These are phyloP conservation scores for Hydrocynus forskahlii DNA, from an alignment of 2,797 vertebrate genomes.

Conservation along the genomic window DNA sequence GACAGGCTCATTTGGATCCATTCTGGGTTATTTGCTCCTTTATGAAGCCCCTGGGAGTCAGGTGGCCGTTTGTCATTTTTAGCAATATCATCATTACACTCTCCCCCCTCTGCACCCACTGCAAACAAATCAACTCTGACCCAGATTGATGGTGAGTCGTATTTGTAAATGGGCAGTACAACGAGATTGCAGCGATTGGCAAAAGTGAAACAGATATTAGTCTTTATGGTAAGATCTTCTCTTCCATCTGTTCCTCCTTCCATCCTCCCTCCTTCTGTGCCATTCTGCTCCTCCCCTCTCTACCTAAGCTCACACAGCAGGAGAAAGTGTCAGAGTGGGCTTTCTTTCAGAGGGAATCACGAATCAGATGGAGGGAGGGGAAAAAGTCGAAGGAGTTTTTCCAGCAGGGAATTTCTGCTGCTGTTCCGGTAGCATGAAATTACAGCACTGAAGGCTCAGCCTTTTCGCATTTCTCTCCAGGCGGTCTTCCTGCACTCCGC, in stretches of 20 bases:
- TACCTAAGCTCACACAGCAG: slow-evolving; percentile 4
- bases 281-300: not conserved
- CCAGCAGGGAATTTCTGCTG: slow-evolving; percentile 4
- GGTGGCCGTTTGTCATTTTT: slow-evolving; percentile 27
- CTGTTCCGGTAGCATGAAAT: slow-evolving; percentile 30
- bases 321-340: not conserved
- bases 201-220: slow-evolving; percentile 22
- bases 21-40: slow-evolving; percentile 29
- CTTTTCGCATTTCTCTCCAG: slow-evolving; percentile 11
- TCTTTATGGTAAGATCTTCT: slow-evolving; percentile 39
- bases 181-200: not conserved
- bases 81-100: slow-evolving; percentile 26
- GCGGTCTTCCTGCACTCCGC: not conserved
- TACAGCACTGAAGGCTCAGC: not conserved
- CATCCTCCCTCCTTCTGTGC: not conserved
- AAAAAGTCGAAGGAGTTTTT: slow-evolving; percentile 24
- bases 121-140: slow-evolving; percentile 15
- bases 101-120: not conserved
- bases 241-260: not conserved
- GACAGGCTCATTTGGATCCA: slow-evolving; percentile 19
- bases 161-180: slow-evolving; percentile 15
- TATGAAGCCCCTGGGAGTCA: slow-evolving; percentile 32
- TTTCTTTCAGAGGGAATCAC: slow-evolving; percentile 25
- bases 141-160: slow-evolving; percentile 31
- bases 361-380: slow-evolving; percentile 9